A percentile compares a stretch with the other conserved stretches of the same genome.
phyloP scores from a whole-genome alignment of 1,140 invertebrate species.

The Scaptodrosophila lebanonensis region DNA sequence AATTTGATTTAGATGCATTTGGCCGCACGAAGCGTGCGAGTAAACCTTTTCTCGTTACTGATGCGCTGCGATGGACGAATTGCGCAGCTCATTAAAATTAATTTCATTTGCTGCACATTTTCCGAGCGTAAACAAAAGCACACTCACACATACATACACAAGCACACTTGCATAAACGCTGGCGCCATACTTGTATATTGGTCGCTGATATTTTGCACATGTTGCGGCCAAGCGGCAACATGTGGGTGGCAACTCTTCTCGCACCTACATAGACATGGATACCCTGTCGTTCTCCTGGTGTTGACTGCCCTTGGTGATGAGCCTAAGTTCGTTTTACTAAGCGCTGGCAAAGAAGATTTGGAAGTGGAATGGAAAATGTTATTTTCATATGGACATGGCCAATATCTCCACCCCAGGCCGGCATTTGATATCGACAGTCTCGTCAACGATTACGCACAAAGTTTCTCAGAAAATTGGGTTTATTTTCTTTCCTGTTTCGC shows the following conservation, averaged over 20 bases:
- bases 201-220: conserved; percentile 67
- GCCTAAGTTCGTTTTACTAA: too few relatives aligned
- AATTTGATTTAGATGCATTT: conserved; percentile 64
- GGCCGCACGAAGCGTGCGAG: conserved; percentile 17
- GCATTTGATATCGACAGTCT: too few relatives aligned
- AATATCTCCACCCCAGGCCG: too few relatives aligned
- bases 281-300: too few relatives aligned
- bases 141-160: too few relatives aligned
- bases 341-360: too few relatives aligned
- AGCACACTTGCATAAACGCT: conserved; percentile 32
- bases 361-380: too few relatives aligned
- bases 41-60: conserved; percentile 55
- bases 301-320: too few relatives aligned
- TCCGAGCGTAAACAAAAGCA: conserved; percentile 6
- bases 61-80: conserved; percentile 33
- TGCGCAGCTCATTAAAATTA: conserved; percentile 59
- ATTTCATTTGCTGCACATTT: conserved; percentile 39
- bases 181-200: conserved; percentile 64
- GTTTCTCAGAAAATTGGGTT: too few relatives aligned
- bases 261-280: neutral
- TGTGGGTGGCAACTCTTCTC: conserved; percentile 18
- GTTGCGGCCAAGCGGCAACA: conserved; percentile 33
- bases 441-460: too few relatives aligned
- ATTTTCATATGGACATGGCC: too few relatives aligned
- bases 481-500: too few relatives aligned